phyloP scores from a whole-genome alignment of 2,113 vertebrate genomes.

The Gasterosteus nipponicus region DNA sequence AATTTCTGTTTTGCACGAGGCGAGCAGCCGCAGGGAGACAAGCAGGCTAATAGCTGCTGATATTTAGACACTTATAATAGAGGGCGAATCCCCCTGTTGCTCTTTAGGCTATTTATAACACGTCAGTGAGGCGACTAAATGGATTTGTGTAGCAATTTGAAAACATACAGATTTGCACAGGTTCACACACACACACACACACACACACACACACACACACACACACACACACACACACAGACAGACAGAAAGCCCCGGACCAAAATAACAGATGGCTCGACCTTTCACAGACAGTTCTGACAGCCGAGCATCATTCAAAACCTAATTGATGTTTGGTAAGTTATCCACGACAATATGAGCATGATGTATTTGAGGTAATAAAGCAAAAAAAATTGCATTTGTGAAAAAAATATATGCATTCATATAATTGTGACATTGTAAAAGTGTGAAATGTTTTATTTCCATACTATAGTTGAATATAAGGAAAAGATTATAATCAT shows the following conservation, averaged over 20 bases:
- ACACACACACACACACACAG: conserved; percentile 21
- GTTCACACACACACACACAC: conserved; percentile 13
- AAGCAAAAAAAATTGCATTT: neutral
- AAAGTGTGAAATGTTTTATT: neutral
- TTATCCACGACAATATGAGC: neutral
- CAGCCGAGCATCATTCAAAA: neutral
- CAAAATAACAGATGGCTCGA: conserved; percentile 31
- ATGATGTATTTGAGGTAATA: neutral
- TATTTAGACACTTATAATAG: conserved; percentile 58
- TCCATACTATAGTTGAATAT: neutral
- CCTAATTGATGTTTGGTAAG: too few relatives aligned
- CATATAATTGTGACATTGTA: neutral
- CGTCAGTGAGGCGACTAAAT: conserved; percentile 51
- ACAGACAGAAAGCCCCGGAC: conserved; percentile 22
- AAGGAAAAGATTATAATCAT: neutral
- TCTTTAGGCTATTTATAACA: conserved; percentile 70
- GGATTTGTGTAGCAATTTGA: conserved; percentile 47
- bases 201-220: conserved; percentile 15
- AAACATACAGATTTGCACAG: conserved; percentile 34
- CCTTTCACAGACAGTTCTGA: neutral
- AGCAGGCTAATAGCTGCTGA: conserved; percentile 68
- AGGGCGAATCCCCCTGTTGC: conserved; percentile 64
- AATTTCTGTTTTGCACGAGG: conserved; percentile 32
- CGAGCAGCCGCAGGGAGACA: conserved; percentile 41
- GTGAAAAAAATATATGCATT: neutral